Base-by-base conservation (phyloP, 2,888 invertebrate genomes). In the Microctonus hyperodae region DNA sequence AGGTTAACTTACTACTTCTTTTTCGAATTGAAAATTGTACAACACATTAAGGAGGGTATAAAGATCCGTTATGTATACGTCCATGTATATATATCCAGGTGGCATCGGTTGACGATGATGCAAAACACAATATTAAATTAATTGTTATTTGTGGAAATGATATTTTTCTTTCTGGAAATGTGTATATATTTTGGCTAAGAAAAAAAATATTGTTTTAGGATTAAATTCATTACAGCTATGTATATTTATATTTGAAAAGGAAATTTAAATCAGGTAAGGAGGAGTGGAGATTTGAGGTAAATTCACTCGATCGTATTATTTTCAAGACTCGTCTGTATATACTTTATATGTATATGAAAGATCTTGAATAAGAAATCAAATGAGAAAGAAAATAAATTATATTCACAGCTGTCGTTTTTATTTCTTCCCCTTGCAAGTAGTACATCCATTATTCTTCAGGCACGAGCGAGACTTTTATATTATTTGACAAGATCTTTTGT, bases 381-480 rank as follows among this genome's bases (percentile, higher is more conserved):
- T 4, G 16, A 56, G 16, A 16, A 44, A 4, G 9, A 56, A 56
- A 40, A 58, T 40, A 58, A 58, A 35, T 35, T 35, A 35, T 37
- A 23, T 77, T 69, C 63, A 72, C 79, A 79, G 79, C 78, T 79
- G 79, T 62, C 58, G 64, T 68, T 64, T 65, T 10, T 33, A 22
- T 51, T 55, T 66, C 53, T 61, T 48, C 66, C 59, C 48, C 31
- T 64, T 61, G 65, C 64, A 56, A 57, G 68, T 53, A 44, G 65
- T 28, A 22, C 61, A 59, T 55, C 37, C 64, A 64, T 58, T 57
- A 64, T 71, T 66, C 65, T 64, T 53, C 61, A 64, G 65, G 77
- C 76, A 78, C 76, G 75, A 74, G 75, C 76, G 72, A 73, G 72
- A 78, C 77, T 78, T 78, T 79, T 79, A n/a, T n/a, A 76, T 79